phyloP scores from a whole-genome alignment of 2,797 vertebrate genomes.

The Ctenochaetus hawaiiensis region DNA sequence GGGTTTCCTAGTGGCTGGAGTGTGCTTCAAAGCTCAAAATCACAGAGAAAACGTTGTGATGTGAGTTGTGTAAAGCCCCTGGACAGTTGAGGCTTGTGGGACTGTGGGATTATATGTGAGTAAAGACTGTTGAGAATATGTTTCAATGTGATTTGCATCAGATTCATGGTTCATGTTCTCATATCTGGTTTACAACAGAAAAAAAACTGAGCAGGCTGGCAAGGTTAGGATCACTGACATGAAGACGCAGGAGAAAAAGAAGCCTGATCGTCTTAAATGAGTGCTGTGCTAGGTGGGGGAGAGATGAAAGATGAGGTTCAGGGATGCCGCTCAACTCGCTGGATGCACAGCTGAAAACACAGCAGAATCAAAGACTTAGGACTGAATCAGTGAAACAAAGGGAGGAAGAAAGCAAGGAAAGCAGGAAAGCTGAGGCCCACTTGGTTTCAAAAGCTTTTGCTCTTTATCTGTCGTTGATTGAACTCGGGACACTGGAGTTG shows the following conservation, averaged over 20 bases:
- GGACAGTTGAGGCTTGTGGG: constrained; percentile 23
- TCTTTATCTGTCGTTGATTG: constrained; percentile 27
- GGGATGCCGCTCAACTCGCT: constrained; percentile 31
- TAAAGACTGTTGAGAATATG: constrained; percentile 18
- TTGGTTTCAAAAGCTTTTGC: constrained; percentile 19
- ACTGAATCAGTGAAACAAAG: constrained; percentile 39
- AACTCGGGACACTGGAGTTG: constrained; percentile 28
- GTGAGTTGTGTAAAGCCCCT: constrained; percentile 37
- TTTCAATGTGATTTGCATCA: constrained; percentile 27
- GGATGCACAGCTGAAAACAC: constrained; percentile 50
- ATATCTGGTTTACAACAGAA: constrained; percentile 37
- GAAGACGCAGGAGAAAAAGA: constrained; percentile 26
- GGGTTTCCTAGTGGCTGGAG: constrained; percentile 38
- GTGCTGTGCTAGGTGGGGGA: constrained; percentile 32
- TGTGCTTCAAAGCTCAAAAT: constrained; percentile 42
- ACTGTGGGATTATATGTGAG: background rate
- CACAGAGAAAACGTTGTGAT: constrained; percentile 39
- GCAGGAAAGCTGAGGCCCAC: constrained; percentile 17
- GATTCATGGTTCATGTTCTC: constrained; percentile 37
- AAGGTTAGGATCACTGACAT: constrained; percentile 39
- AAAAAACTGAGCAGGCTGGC: constrained; percentile 26
- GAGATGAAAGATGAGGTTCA: constrained; percentile 57
- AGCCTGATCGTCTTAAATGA: constrained; percentile 38
- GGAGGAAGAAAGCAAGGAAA: constrained; percentile 18
- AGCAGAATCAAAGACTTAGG: constrained; percentile 50